These are phyloP conservation scores for Chelon labrosus DNA, from an alignment of 2,797 vertebrate genomes.

Conservation along the genomic window DNA sequence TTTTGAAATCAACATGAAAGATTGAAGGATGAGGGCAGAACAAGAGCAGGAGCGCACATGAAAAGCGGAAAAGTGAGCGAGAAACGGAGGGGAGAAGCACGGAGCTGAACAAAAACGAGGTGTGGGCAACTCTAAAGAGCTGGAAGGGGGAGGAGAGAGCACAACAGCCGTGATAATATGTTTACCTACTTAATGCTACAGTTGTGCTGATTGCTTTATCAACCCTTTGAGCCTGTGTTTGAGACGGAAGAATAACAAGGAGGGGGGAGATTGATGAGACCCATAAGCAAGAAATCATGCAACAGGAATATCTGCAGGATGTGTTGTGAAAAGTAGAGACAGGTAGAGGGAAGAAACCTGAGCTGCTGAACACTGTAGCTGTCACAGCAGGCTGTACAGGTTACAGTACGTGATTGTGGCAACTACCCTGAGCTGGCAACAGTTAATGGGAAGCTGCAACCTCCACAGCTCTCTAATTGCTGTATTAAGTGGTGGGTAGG, in stretches of 20 bases:
- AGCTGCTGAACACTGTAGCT: slow-evolving; percentile 35
- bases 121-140: slow-evolving; percentile 49
- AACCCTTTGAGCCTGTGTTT: slow-evolving; percentile 47
- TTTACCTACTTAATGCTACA: slow-evolving; percentile 71
- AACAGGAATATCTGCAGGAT: slow-evolving; percentile 44
- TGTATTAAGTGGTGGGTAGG: slow-evolving; percentile 76
- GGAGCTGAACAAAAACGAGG: slow-evolving; percentile 42
- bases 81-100: slow-evolving; percentile 28
- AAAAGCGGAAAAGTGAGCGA: slow-evolving; percentile 56
- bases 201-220: slow-evolving; percentile 71
- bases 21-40: slow-evolving; percentile 55
- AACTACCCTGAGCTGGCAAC: slow-evolving; percentile 54
- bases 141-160: slow-evolving; percentile 27
- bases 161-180: slow-evolving; percentile 53
- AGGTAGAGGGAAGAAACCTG: slow-evolving; percentile 23
- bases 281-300: slow-evolving; percentile 38
- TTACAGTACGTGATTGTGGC: slow-evolving; percentile 58
- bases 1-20: slow-evolving; percentile 79
- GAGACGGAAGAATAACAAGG: slow-evolving; percentile 37
- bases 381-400: slow-evolving; percentile 51
- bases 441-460: slow-evolving; percentile 73
- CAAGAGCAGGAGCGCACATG: slow-evolving; percentile 57
- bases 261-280: slow-evolving; percentile 62
- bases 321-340: slow-evolving; percentile 45
- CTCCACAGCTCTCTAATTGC: slow-evolving; percentile 76